A percentile compares a stretch with the other conserved stretches of the same genome.
Evolutionary conservation across 2,888 invertebrate species (phyloP).

Genomic region (Acrobeloides nanus): DNA sequence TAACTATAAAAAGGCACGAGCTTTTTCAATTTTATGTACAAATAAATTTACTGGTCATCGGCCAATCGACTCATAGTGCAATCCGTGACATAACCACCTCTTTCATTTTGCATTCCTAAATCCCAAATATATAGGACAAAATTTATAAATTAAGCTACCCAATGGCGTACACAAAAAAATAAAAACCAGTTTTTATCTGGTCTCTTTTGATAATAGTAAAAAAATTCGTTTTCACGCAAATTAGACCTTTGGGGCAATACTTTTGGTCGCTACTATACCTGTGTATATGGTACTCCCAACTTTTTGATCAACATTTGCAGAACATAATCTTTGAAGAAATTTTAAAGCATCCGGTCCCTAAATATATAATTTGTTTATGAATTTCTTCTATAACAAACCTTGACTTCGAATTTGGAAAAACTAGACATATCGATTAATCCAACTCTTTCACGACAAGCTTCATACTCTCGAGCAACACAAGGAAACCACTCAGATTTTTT

Average conservation of each 20-base stretch:
- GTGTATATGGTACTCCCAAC: constrained; percentile 88
- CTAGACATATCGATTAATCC: constrained; percentile 92
- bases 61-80: constrained; percentile 83
- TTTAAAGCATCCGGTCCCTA: constrained; percentile 70
- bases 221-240: too few species aligned
- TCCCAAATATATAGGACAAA: too few species aligned
- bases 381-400: constrained; percentile 70
- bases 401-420: constrained; percentile 88
- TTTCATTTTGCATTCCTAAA: constrained; percentile 90
- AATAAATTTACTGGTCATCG: constrained; percentile 70
- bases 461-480: constrained; percentile 77
- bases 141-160: too few species aligned
- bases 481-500: constrained; percentile 90
- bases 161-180: too few species aligned
- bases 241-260: too few species aligned
- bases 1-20: constrained; percentile 63
- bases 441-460: constrained; percentile 81
- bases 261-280: too few species aligned
- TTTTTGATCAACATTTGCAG: constrained; percentile 88
- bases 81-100: constrained; percentile 94
- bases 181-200: too few species aligned
- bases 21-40: neutral
- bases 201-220: too few species aligned
- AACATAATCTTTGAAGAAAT: constrained; percentile 81
- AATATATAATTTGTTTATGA: constrained; percentile 5